phyloP scores from a whole-genome alignment of 2,797 vertebrate genomes.

The Siniperca scherzeri region DNA sequence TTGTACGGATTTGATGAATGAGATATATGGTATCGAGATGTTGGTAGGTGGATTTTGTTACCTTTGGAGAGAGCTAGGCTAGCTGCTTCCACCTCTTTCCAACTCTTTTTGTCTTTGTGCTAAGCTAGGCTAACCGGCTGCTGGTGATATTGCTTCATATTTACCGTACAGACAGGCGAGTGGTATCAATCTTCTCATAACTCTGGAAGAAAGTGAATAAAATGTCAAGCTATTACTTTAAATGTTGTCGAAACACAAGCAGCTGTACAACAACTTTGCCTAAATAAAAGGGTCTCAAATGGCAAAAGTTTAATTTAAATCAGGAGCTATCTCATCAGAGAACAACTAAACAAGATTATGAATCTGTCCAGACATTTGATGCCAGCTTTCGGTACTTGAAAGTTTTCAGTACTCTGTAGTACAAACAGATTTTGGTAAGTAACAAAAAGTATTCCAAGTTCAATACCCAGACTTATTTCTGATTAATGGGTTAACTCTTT shows the following conservation, averaged over 20 bases:
- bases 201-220: background rate
- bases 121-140: too few relatives aligned
- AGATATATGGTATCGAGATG: background rate
- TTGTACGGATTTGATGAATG: background rate
- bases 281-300: background rate
- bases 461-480: background rate
- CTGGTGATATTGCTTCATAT: too few relatives aligned
- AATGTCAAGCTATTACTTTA: background rate
- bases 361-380: background rate
- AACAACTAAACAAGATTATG: background rate
- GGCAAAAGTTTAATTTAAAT: background rate
- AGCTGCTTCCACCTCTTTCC: background rate
- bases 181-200: background rate
- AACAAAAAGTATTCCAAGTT: background rate
- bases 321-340: background rate
- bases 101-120: too few relatives aligned
- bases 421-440: background rate
- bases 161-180: too few relatives aligned
- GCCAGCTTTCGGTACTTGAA: background rate
- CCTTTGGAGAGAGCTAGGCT: background rate
- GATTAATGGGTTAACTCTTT: background rate
- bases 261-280: background rate
- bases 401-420: background rate
- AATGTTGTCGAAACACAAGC: background rate
- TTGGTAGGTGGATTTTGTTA: background rate